Conservation (phyloP, 2,113 vertebrate species). For the Polypterus senegalus region DNA sequence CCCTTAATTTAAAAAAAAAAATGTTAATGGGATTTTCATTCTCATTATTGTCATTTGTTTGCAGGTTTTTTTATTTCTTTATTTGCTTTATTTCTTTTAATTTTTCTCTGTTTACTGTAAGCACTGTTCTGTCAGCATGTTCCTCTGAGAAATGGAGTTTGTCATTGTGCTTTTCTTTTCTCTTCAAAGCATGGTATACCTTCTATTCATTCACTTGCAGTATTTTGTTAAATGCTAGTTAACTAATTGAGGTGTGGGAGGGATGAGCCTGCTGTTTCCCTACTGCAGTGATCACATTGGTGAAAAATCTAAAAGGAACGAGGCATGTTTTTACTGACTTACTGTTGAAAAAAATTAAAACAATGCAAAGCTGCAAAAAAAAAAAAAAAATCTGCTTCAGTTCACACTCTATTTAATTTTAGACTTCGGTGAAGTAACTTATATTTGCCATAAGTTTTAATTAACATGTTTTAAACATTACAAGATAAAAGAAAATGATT, state of each 20-base stretch:
- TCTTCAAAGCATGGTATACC: constrained; percentile 59
- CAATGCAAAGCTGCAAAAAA: too few relatives aligned
- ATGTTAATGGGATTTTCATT: constrained; percentile 56
- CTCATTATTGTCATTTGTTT: constrained; percentile 74
- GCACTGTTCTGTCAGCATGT: constrained; percentile 64
- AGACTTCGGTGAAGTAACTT: too few relatives aligned
- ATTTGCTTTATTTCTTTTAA: constrained; percentile 18
- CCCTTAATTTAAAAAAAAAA: constrained; percentile 21
- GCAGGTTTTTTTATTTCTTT: constrained; percentile 22
- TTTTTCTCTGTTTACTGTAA: constrained; percentile 50
- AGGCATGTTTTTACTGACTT: not conserved
- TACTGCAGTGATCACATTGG: constrained; percentile 52
- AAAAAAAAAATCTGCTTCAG: too few relatives aligned
- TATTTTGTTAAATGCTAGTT: constrained; percentile 43
- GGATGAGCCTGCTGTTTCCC: constrained; percentile 29
- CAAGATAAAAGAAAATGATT: too few relatives aligned
- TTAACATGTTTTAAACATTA: too few relatives aligned
- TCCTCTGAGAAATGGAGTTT: constrained; percentile 41
- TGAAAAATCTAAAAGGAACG: not conserved
- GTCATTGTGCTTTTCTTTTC: constrained; percentile 37
- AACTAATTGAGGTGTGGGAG: constrained; percentile 26
- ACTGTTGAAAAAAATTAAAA: not conserved
- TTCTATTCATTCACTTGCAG: constrained; percentile 48
- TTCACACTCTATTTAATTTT: too few relatives aligned
- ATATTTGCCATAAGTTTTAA: too few relatives aligned